phyloP scores from a whole-genome alignment of 1,140 invertebrate species.

The Mycetomoellerius zeteki region DNA sequence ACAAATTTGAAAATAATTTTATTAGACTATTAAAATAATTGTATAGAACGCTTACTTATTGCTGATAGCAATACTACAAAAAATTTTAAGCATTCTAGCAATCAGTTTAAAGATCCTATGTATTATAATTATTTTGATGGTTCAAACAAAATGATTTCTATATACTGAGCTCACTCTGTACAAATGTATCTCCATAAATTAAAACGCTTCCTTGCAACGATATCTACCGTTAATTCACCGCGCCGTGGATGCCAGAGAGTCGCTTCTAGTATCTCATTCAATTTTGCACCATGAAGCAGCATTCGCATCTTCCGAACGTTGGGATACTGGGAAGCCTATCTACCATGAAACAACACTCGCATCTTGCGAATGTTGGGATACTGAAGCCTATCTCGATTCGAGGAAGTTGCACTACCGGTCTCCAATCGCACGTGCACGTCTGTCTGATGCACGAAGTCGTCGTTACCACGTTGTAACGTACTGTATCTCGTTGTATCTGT shows the following conservation, averaged over 20 bases:
- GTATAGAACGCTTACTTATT: too few species aligned
- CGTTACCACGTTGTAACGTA: conserved; percentile 58
- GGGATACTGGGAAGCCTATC: too few species aligned
- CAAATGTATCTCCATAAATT: background rate
- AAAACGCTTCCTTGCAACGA: background rate
- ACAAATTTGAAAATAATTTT: too few species aligned
- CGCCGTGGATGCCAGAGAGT: background rate
- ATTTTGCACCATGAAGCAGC: background rate
- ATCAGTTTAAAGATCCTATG: too few species aligned
- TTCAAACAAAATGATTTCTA: too few species aligned
- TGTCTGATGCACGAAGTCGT: conserved; percentile 36
- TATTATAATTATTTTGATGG: too few species aligned
- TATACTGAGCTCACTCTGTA: background rate
- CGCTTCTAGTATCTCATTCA: background rate
- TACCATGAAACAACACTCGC: background rate
- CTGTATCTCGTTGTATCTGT: conserved; percentile 75
- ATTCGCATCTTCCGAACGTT: conserved; percentile 3
- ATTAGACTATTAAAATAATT: too few species aligned
- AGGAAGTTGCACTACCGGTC: conserved; percentile 1
- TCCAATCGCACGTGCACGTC: conserved; percentile 57
- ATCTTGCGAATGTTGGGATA: conserved; percentile 10
- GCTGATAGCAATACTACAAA: too few species aligned
- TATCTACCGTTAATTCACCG: background rate
- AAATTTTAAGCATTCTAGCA: too few species aligned
- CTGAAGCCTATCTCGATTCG: conserved; percentile 1